Evolutionary conservation across 1,140 invertebrate genomes (phyloP), one percentile per base, ranked within the genome.

Genomic region (Drosophila malerkotliana): DNA sequence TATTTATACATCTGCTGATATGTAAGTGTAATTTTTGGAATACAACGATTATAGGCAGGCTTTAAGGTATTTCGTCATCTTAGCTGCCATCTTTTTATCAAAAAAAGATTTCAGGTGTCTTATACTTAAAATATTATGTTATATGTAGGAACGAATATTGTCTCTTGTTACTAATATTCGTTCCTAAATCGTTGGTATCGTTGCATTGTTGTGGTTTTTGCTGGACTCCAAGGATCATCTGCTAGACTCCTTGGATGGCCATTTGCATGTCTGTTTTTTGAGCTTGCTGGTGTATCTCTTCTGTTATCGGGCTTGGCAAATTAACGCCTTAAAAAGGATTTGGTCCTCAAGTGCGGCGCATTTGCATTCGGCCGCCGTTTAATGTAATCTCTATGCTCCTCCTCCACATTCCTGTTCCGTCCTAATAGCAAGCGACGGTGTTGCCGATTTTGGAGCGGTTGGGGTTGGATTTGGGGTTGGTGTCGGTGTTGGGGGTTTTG

Each of bases 321-420:
- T 51, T 30, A 51, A 28, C 48, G 48, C 24, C 48, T 28, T 28
- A 14, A 30, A 51, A 51, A 14, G 24, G n/a, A 30, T 51, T 51
- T 28, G n/a, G 12, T 37, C 10, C 34, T 37, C 12, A n/a, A 37
- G 34, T 12, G 34, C 34, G 34, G 34, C 34, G 34, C 34, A 37
- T 37, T 37, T 37, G 34, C 34, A 37, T 37, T 37, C 10, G 34
- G 34, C 34, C 34, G 34, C 10, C 10, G 34, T 37, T 37, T 12
- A 37, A 37, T 37, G 34, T 37, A 37, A 37, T 37, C 34, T 1
- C 34, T n/a, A 10, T 37, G 34, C 12, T 34, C 10, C n/a, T 9
- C 3, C 12, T 2, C 34, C 10, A 1, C 34, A 4, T 3, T 37
- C 3, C 10, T 10, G 3, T n/a, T 3, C 34, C 12, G 4, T 37